Evolutionary conservation across 2,888 invertebrate species (phyloP).

Genomic region (Colletes collaris): DNA sequence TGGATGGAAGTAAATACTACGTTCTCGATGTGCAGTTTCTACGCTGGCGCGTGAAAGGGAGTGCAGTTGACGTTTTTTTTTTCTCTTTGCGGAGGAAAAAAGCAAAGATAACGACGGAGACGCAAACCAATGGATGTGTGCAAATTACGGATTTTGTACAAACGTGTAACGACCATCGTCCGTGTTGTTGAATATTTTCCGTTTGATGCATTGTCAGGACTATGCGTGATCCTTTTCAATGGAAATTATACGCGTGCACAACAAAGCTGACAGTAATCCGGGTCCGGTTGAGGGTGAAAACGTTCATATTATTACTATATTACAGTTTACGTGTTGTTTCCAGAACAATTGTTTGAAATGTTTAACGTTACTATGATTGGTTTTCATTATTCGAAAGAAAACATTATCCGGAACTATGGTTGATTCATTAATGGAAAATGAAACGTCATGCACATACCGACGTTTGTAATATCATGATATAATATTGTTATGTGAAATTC

Average conservation of each 20-base stretch:
- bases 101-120: neutral
- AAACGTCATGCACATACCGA: too few relatives aligned
- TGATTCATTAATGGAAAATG: too few relatives aligned
- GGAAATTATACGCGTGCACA: neutral
- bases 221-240: neutral
- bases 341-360: too few relatives aligned
- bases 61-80: conserved; percentile 31
- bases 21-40: conserved; percentile 25
- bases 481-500: too few relatives aligned
- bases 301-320: neutral
- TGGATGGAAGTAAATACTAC: conserved; percentile 40
- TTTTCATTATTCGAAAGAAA: too few relatives aligned
- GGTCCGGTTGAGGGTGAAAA: neutral
- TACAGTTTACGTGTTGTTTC: neutral
- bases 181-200: neutral
- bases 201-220: neutral
- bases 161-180: neutral
- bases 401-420: too few relatives aligned
- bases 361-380: too few relatives aligned
- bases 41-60: conserved; percentile 19
- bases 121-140: neutral
- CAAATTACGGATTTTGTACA: too few relatives aligned
- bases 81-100: neutral
- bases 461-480: too few relatives aligned
- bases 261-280: neutral